Conservation (phyloP, 23 tunicate genomes). For the Styela clava region DNA sequence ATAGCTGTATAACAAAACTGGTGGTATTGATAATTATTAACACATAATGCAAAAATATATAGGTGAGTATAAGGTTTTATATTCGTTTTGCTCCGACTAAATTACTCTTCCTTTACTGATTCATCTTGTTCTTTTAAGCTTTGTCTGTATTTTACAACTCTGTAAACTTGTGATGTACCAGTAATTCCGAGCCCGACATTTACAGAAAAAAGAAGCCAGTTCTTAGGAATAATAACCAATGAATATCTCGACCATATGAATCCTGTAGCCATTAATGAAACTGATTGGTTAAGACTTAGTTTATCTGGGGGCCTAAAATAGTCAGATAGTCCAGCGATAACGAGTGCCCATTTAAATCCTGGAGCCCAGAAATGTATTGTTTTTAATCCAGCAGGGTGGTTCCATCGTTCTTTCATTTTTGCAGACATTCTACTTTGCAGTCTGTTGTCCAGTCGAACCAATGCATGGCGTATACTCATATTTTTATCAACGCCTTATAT, state of each 20-base stretch:
- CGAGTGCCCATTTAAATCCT: slow-evolving; percentile 89
- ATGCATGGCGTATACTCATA: slow-evolving; percentile 42
- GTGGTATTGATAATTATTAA: no score
- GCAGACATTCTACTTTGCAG: slow-evolving; percentile 48
- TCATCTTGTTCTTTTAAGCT: background rate
- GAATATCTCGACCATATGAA: slow-evolving; percentile 95
- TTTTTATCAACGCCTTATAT: background rate
- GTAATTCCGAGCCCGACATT: slow-evolving; percentile 80
- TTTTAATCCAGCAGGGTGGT: slow-evolving; percentile 79
- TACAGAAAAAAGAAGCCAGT: slow-evolving; percentile 91
- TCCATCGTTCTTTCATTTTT: slow-evolving; percentile 48
- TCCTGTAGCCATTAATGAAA: slow-evolving; percentile 78
- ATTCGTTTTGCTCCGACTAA: no score
- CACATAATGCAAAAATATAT: no score
- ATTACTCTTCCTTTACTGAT: background rate
- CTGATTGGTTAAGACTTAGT: slow-evolving; percentile 81
- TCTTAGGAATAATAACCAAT: slow-evolving; percentile 85
- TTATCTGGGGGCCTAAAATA: slow-evolving; percentile 93
- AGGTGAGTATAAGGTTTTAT: no score
- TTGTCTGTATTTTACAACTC: slow-evolving; percentile 49
- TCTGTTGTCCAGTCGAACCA: slow-evolving; percentile 38
- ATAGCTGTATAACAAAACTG: no score
- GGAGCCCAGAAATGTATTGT: slow-evolving; percentile 99
- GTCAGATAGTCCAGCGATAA: slow-evolving; percentile 83
- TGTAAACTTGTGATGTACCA: slow-evolving; percentile 72